Base-by-base conservation (phyloP, 1,140 invertebrate species). In the Acromyrmex echinatior region DNA sequence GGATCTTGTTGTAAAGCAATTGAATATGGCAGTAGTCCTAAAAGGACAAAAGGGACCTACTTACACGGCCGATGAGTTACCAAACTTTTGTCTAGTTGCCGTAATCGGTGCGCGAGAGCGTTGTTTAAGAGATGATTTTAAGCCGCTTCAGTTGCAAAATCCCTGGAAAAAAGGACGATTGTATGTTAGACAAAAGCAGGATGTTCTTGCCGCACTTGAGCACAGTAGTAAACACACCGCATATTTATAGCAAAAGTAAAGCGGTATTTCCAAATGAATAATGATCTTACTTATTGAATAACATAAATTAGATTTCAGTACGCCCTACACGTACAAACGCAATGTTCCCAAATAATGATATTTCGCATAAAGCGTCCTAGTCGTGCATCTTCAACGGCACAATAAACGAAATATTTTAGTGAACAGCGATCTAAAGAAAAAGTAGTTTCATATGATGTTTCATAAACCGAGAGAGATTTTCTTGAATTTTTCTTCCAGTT, bases 91-190 rank as follows among this genome's bases (percentile, higher is more conserved):
- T 94, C 96, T 99, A 21, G 99, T 99, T 0, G 98, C 98, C 0
- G 98, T 99, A 18, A 98, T 99, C 66, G 99, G 99, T 2, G 98
- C 98, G 0, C 95, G 98, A 12, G 98, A 99, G 93, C 96, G 98
- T 66, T 99, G 99, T 93, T 96, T 99, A 1, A 96, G 98, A 14
- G 98, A 99, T 91, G 98, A 99, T 93, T 99, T 99, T 93, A 97
- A 98, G 90, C 98, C 98, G 0, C 95, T 99, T 2, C 97, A 98
- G 90, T 95, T 99, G 35, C 98, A 99, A 93, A 99, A 99, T 95
- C 99, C 99, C 0, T 99, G 99, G 99, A 97, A 98, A 76, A 98
- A 98, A 92, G 99, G 99, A 0, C 96, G 98, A 25, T 95, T 99
- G 45, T 99, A 99, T 94, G 98, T 99, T 0, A 95, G 99, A 39